Percentiles rank a stretch among this genome's conserved stretches.
Evolutionary conservation across 1,140 invertebrate species (phyloP).

Genomic region (Harlomillsia oculata): DNA sequence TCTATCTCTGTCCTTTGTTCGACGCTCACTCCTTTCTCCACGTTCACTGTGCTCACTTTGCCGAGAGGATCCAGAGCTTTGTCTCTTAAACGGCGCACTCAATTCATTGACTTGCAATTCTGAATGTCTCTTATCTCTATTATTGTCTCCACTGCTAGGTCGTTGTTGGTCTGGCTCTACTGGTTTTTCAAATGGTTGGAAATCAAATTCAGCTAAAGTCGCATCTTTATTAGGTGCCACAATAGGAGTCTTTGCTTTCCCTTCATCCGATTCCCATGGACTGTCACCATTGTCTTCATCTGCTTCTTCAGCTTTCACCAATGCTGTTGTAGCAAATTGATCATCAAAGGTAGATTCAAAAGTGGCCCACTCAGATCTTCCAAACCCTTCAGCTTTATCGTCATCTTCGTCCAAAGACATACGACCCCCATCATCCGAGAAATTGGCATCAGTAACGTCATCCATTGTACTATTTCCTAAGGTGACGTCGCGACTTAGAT

Average conservation of each 20-base stretch:
- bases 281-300: conserved; percentile 14
- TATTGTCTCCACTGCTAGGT: conserved; percentile 9
- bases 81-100: conserved; percentile 24
- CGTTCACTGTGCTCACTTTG: conserved; percentile 26
- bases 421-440: conserved; percentile 28
- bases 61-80: conserved; percentile 33
- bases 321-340: conserved; percentile 14
- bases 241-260: not conserved
- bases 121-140: not conserved
- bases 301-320: conserved; percentile 6
- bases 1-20: too few species aligned
- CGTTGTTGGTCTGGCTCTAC: conserved; percentile 4
- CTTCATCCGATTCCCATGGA: conserved; percentile 31
- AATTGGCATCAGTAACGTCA: conserved; percentile 34
- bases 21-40: conserved; percentile 3
- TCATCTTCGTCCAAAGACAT: conserved; percentile 31
- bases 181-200: conserved; percentile 31
- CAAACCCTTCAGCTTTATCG: conserved; percentile 1
- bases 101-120: not conserved
- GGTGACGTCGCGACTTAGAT: not conserved
- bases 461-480: conserved; percentile 29
- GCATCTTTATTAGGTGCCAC: conserved; percentile 1
- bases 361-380: conserved; percentile 30
- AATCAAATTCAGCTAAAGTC: conserved; percentile 21
- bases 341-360: conserved; percentile 35